Percentiles rank a stretch among this genome's conserved stretches.
Conservation (phyloP, 2,888 invertebrate species). For the Galerucella pusilla region DNA sequence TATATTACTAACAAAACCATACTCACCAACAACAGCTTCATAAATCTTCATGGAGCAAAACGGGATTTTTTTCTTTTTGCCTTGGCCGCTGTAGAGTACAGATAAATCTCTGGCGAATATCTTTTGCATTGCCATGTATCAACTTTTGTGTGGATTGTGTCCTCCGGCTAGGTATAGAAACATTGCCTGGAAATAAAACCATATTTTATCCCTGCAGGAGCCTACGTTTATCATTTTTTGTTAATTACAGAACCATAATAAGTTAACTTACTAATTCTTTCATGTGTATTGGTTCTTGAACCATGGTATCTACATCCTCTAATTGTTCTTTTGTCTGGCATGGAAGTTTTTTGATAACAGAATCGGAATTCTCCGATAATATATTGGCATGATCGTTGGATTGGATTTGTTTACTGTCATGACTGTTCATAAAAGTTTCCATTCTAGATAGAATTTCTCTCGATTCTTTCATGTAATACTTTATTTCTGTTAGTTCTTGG, state of each 20-base stretch:
- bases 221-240: constrained; percentile 17
- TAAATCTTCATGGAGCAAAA: constrained; percentile 23
- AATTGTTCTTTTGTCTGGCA: constrained; percentile 29
- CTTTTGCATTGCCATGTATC: constrained; percentile 34
- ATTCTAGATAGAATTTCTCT: constrained; percentile 30
- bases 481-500: constrained; percentile 33
- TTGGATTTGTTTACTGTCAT: constrained; percentile 21
- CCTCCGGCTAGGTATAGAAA: constrained; percentile 34
- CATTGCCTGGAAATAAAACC: constrained; percentile 26
- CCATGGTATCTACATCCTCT: constrained; percentile 27
- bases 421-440: constrained; percentile 27
- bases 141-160: constrained; percentile 32
- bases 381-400: constrained; percentile 20
- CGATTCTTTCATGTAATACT: constrained; percentile 29
- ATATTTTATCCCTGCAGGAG: constrained; percentile 20
- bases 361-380: constrained; percentile 18
- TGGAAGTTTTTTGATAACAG: constrained; percentile 26
- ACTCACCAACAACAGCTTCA: constrained; percentile 30
- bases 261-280: constrained; percentile 11
- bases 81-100: constrained; percentile 32
- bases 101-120: constrained; percentile 30
- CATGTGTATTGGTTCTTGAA: constrained; percentile 30
- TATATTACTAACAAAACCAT: constrained; percentile 16
- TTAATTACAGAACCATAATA: constrained; percentile 15
- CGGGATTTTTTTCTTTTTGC: constrained; percentile 34